Base-by-base conservation (phyloP, 2,888 invertebrate species). In the Pogonocherus hispidulus region DNA sequence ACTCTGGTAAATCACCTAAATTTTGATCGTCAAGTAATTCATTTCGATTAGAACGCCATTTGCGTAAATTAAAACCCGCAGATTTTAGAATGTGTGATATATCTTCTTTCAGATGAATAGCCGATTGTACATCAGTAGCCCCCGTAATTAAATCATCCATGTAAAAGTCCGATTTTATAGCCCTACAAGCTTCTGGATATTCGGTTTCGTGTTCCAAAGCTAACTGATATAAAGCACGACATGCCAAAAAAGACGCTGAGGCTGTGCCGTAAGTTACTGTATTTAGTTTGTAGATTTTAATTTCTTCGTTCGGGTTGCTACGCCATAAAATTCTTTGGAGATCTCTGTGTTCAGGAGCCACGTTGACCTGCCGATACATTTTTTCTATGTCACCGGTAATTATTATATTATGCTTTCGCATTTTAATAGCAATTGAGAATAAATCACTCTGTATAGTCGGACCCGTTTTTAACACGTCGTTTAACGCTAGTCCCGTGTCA, bases 351-450 rank as follows among this genome's bases (percentile, higher is more conserved):
- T 76, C 66, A 6, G 27, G 47, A 16, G n/a, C 18, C 1, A 83
- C 59, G 0, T 27, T n/a, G 14, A 82, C 76, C 65, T 82, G 81
- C 0, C 81, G 73, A 60, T 80, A 84, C 80, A 83, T 83, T 67
- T 84, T 83, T 19, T 74, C 77, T 8, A 84, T 78, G 66, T 84
- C 83, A 0, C 80, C 80, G 3, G 77, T 77, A 16, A 84, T 68
- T 0, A 79, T 77, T 18, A 76, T 72, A 8, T 66, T 67, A 62
- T 82, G 70, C 19, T 72, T 63, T 1, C 83, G 59, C 8, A 66
- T 32, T 46, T 78, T 64, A 2, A 80, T 22, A 1, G 83, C 44
- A 11, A 82, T 76, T n/a, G 71, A 59, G 37, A 77, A 71, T 3
- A 84, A 67, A 44, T 81, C 80, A 1, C 75, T 72, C 46, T 84